Evolutionary conservation across 2,113 vertebrate genomes (phyloP).

Genomic region (Seriola dumerili): DNA sequence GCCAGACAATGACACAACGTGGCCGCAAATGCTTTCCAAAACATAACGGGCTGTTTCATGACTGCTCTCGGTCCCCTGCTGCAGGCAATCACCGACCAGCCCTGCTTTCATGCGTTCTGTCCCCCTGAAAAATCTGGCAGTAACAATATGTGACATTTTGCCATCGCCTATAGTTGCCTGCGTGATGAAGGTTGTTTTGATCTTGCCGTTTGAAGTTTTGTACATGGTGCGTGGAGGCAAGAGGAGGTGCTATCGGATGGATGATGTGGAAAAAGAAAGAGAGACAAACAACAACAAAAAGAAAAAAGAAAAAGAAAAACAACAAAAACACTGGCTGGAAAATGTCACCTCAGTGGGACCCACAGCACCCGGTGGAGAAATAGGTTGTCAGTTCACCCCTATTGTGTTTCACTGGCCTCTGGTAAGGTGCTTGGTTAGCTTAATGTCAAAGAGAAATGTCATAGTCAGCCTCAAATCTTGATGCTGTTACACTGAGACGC

Average conservation of each 20-base stretch:
- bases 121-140: slow-evolving; percentile 20
- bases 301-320: slow-evolving; percentile 6
- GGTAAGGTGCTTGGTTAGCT: slow-evolving; percentile 20
- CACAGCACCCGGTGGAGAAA: background rate
- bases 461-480: slow-evolving; percentile 17
- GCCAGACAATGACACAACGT: slow-evolving; percentile 34
- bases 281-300: slow-evolving; percentile 15
- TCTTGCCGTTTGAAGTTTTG: slow-evolving; percentile 68
- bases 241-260: slow-evolving; percentile 14
- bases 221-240: slow-evolving; percentile 19
- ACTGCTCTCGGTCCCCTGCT: slow-evolving; percentile 22
- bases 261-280: slow-evolving; percentile 22
- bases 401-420: slow-evolving; percentile 46
- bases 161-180: slow-evolving; percentile 33
- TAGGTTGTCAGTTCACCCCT: slow-evolving; percentile 11
- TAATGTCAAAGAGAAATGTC: slow-evolving; percentile 63
- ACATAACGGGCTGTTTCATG: slow-evolving; percentile 44
- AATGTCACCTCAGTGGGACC: slow-evolving; percentile 57
- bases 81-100: slow-evolving; percentile 36
- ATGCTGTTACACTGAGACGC: background rate
- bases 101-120: background rate
- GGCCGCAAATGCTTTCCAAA: slow-evolving; percentile 29
- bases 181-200: slow-evolving; percentile 74
- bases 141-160: slow-evolving; percentile 68
- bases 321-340: slow-evolving; percentile 54